phyloP scores from a whole-genome alignment of 2,113 vertebrate genomes.

The Lontra canadensis region DNA sequence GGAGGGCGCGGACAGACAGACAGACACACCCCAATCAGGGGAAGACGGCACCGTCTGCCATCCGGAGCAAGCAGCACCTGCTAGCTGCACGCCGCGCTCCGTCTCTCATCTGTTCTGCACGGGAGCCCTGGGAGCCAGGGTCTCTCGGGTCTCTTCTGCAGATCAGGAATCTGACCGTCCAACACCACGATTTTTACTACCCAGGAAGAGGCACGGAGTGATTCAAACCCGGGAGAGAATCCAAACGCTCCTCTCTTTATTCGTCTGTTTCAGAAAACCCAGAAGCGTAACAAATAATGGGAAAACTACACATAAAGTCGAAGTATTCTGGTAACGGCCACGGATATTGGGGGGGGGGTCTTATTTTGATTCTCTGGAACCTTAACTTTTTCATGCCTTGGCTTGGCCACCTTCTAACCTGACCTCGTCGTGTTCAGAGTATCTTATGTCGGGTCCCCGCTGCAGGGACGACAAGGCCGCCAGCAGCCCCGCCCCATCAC shows the following conservation, averaged over 20 bases:
- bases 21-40: background rate
- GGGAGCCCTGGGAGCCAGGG: background rate
- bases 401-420: too few relatives aligned
- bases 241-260: background rate
- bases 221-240: too few relatives aligned
- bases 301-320: background rate
- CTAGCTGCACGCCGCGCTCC: accelerated
- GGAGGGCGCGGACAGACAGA: background rate
- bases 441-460: accelerated
- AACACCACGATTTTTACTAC: background rate
- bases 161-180: background rate
- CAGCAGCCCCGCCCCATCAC: too few relatives aligned
- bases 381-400: too few relatives aligned
- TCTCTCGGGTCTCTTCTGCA: background rate
- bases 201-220: background rate
- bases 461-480: accelerated
- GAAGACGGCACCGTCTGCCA: background rate
- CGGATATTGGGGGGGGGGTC: background rate
- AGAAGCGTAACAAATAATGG: background rate
- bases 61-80: background rate
- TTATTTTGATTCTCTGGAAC: background rate
- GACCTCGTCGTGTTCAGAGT: too few relatives aligned
- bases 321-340: background rate
- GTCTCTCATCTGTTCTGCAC: background rate
- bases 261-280: background rate